phyloP scores from a whole-genome alignment of 1,140 invertebrate species.

The Brachionus asplanchnoidis region DNA sequence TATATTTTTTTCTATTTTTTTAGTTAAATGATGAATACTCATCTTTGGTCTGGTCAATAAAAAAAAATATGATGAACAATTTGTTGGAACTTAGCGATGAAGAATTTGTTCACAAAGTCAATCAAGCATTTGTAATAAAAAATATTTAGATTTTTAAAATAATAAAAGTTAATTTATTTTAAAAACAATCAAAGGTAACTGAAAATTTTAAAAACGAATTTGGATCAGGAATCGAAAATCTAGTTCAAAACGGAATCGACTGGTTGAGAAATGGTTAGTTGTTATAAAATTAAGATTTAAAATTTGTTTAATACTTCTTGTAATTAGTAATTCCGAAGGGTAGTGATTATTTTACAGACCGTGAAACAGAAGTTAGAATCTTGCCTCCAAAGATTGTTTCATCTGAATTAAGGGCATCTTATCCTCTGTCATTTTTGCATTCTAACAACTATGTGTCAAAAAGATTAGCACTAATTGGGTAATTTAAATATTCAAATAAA shows the following conservation, averaged over 20 bases:
- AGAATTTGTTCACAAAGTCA: slow-evolving; percentile 81
- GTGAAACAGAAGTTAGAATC: slow-evolving; percentile 58
- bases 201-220: slow-evolving; percentile 10
- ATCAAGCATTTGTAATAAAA: slow-evolving; percentile 70
- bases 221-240: background rate
- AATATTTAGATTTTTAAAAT: background rate
- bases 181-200: background rate
- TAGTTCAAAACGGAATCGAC: slow-evolving; percentile 14
- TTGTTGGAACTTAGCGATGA: slow-evolving; percentile 67
- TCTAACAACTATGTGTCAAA: slow-evolving; percentile 72
- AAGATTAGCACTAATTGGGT: slow-evolving; percentile 77
- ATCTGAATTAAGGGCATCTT: slow-evolving; percentile 71
- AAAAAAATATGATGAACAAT: slow-evolving; percentile 66
- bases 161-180: background rate
- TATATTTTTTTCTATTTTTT: slow-evolving; percentile 43
- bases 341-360: background rate
- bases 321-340: background rate
- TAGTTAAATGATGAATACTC: slow-evolving; percentile 68
- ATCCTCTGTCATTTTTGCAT: slow-evolving; percentile 85
- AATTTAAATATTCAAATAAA: slow-evolving; percentile 45
- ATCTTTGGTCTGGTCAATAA: slow-evolving; percentile 86
- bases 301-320: background rate
- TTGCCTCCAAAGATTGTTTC: slow-evolving; percentile 71
- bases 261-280: background rate
- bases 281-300: background rate